These are phyloP conservation scores for Pristionchus japonicus DNA, from an alignment of 2,888 invertebrate species.

Conservation along the genomic window DNA sequence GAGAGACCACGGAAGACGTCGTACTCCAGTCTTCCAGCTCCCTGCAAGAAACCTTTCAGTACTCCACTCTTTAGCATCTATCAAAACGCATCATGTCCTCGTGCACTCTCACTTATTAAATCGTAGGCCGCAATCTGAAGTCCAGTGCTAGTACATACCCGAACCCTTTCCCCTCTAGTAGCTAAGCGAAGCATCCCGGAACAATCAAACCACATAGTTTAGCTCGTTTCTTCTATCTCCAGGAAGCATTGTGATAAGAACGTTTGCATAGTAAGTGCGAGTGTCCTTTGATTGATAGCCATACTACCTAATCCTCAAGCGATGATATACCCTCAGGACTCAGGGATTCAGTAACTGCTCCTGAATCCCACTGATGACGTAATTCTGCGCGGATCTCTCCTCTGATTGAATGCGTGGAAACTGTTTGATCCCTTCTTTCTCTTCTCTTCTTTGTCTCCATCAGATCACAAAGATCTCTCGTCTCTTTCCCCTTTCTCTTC, in stretches of 20 bases:
- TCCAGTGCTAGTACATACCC: too few species aligned
- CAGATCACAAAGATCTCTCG: background rate
- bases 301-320: background rate
- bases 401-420: background rate
- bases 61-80: too few species aligned
- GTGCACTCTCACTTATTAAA: too few species aligned
- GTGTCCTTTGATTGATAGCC: background rate
- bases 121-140: too few species aligned
- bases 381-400: background rate
- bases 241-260: background rate
- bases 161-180: too few species aligned
- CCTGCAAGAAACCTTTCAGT: background rate
- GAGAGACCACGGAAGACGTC: background rate
- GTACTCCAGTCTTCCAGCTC: background rate
- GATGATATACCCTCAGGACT: background rate
- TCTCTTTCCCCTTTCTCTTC: slow-evolving; percentile 11
- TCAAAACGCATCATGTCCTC: too few species aligned
- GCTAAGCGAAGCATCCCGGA: too few species aligned
- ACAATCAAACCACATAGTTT: background rate
- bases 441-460: slow-evolving; percentile 21
- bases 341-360: background rate
- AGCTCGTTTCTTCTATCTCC: background rate
- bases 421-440: slow-evolving; percentile 35
- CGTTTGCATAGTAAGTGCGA: background rate
- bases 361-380: background rate